Evolutionary conservation across 2,113 vertebrate genomes (phyloP).

Genomic region (cat (Felis catus)): DNA sequence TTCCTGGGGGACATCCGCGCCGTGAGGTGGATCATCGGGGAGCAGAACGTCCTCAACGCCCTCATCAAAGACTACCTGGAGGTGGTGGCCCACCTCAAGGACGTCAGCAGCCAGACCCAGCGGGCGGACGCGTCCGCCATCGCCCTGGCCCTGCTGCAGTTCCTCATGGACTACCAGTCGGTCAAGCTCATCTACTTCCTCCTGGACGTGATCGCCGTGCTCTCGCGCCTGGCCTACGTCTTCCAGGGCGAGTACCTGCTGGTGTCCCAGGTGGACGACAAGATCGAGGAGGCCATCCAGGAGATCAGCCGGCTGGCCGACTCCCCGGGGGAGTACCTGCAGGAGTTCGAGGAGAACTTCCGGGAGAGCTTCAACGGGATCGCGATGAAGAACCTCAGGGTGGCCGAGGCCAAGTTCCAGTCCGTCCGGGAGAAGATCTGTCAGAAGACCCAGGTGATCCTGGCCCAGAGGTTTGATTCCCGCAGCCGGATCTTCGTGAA

Average conservation of each 20-base stretch:
- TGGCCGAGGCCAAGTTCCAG: constrained; percentile 98
- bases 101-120: constrained; percentile 95
- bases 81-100: constrained; percentile 95
- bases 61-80: constrained; percentile 98
- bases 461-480: constrained; percentile 93
- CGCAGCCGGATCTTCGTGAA: constrained; percentile 92
- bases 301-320: constrained; percentile 94
- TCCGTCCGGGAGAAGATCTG: constrained; percentile 98
- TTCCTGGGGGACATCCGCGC: constrained; percentile 96
- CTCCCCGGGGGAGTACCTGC: constrained; percentile 94
- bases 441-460: constrained; percentile 93
- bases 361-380: constrained; percentile 96
- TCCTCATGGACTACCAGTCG: constrained; percentile 97
- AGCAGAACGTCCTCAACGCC: constrained; percentile 96
- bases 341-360: constrained; percentile 97
- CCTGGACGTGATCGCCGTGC: constrained; percentile 93
- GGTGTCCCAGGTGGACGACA: constrained; percentile 93
- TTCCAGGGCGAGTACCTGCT: constrained; percentile 96
- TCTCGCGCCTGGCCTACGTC: constrained; percentile 93
- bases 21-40: constrained; percentile 95
- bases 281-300: constrained; percentile 94
- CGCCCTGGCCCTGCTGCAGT: constrained; percentile 95
- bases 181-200: constrained; percentile 98
- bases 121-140: constrained; percentile 94
- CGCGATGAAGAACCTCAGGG: constrained; percentile 94